phyloP scores from a whole-genome alignment of 1,140 invertebrate genomes.

The Oscheius sp. region DNA sequence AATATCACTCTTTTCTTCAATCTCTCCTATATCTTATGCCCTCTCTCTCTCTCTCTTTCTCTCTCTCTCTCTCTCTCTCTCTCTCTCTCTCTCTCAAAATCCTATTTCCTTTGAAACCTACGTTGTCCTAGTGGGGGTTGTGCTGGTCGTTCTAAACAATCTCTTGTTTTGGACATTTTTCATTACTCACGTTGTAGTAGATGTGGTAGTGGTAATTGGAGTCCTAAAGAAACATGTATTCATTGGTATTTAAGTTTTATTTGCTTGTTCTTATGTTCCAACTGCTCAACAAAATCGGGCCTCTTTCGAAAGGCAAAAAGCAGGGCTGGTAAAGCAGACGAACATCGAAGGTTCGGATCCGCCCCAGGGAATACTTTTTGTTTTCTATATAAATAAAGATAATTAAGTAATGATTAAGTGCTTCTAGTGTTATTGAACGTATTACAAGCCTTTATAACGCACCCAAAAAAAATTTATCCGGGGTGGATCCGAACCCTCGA shows the following conservation, averaged over 20 bases:
- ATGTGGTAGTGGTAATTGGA: not conserved
- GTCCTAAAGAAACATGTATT: not conserved
- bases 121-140: not conserved
- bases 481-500: no score
- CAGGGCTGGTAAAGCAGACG: no score
- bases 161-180: not conserved
- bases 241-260: not conserved
- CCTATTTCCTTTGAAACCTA: not conserved
- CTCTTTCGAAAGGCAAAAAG: no score
- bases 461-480: no score
- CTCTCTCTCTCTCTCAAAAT: not conserved
- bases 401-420: no score
- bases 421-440: no score
- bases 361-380: no score
- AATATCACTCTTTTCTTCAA: no score
- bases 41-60: not conserved
- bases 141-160: not conserved
- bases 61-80: not conserved
- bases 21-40: not conserved
- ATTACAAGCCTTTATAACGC: no score
- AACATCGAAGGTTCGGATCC: no score
- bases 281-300: not conserved
- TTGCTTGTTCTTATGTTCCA: not conserved
- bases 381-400: no score
- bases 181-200: not conserved